Percentiles rank a stretch among this genome's conserved stretches.
These are phyloP conservation scores for Paraescarpia echinospica DNA, from an alignment of 1,140 invertebrate genomes.

Conservation along the genomic window DNA sequence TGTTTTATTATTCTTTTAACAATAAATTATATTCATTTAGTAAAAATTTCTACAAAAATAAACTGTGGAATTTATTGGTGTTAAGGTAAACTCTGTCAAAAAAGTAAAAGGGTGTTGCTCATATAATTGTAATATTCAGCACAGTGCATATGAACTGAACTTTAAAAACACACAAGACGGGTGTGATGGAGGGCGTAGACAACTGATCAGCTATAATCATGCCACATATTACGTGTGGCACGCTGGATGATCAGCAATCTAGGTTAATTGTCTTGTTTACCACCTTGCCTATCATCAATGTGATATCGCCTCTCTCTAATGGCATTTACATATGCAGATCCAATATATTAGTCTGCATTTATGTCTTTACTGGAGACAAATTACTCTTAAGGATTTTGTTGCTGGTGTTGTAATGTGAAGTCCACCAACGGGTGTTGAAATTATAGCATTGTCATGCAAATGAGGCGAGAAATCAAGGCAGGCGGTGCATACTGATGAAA, in stretches of 20 bases:
- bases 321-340: conserved; percentile 5
- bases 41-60: neutral
- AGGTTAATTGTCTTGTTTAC: conserved; percentile 6
- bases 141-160: neutral
- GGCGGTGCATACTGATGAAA: neutral
- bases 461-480: neutral
- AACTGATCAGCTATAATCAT: conserved; percentile 6
- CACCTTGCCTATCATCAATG: neutral
- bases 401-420: neutral
- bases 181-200: neutral
- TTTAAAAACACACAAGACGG: neutral
- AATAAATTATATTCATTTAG: no score
- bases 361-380: conserved; percentile 1
- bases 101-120: neutral
- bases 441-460: neutral
- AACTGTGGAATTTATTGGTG: neutral
- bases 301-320: neutral
- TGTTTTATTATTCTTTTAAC: no score
- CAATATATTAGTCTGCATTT: conserved; percentile 1
- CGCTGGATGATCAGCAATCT: neutral
- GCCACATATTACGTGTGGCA: neutral
- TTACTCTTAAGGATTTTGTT: conserved; percentile 6
- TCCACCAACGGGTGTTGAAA: neutral
- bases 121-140: neutral
- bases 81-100: neutral